Percentiles rank a stretch among this genome's conserved stretches.
Conservation (phyloP, 2,113 vertebrate genomes). For the Calonectris borealis region DNA sequence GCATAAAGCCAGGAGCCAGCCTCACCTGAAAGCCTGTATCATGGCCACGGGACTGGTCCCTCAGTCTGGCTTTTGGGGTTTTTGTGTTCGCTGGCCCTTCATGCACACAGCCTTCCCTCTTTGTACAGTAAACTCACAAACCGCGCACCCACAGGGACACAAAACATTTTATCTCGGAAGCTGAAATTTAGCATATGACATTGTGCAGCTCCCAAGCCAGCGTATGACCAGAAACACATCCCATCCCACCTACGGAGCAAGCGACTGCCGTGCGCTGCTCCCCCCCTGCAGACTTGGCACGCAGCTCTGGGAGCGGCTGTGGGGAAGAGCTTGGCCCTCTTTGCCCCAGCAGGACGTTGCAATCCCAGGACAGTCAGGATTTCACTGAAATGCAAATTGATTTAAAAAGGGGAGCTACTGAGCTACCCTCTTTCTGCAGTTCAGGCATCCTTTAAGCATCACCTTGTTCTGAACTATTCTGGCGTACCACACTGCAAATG, state of each 20-base stretch:
- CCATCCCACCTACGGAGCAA: not conserved
- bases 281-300: not conserved
- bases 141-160: rapidly evolving
- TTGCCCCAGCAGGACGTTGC: not conserved
- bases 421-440: not conserved
- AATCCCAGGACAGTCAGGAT: not conserved
- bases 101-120: rapidly evolving
- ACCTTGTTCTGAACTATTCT: not conserved
- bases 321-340: not conserved
- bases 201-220: rapidly evolving
- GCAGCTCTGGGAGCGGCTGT: not conserved
- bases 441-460: not conserved
- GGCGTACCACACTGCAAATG: not conserved
- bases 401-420: not conserved
- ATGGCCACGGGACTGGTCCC: rapidly evolving
- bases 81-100: not conserved
- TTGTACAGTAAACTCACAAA: rapidly evolving
- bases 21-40: rapidly evolving
- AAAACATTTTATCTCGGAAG: not conserved
- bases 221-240: not conserved
- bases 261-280: rapidly evolving
- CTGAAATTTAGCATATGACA: rapidly evolving
- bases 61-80: rapidly evolving
- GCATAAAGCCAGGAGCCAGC: not conserved
- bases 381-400: not conserved